Conservation (phyloP, 2,888 invertebrate genomes). For the Xestia ashworthii region DNA sequence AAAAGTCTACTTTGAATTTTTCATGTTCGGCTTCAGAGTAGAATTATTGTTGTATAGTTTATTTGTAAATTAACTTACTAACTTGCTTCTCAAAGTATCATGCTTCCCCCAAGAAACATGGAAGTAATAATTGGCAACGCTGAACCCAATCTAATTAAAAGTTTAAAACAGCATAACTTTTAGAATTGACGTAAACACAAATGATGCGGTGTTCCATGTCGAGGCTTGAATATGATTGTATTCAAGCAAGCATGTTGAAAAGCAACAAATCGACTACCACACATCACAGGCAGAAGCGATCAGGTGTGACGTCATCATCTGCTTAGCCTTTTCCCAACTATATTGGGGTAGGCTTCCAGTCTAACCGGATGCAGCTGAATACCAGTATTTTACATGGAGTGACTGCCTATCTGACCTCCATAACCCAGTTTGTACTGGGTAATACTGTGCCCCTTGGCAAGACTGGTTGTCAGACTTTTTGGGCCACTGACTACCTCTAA, state of each 20-base stretch:
- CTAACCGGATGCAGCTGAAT: no score
- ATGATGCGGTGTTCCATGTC: background rate
- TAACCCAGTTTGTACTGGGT: no score
- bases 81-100: background rate
- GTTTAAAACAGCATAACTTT: background rate
- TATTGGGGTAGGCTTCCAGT: no score
- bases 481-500: no score
- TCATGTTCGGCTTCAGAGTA: background rate
- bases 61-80: background rate
- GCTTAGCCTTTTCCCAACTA: no score
- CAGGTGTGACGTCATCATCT: no score
- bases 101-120: background rate
- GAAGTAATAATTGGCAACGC: slow-evolving; percentile 16
- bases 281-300: background rate
- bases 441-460: no score
- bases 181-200: background rate
- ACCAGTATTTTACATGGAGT: no score
- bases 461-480: no score
- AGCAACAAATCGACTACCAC: background rate
- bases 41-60: background rate
- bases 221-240: background rate
- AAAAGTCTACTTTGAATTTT: background rate
- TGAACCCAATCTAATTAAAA: slow-evolving; percentile 29
- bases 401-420: no score
- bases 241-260: no score